A percentile compares a stretch with the other conserved stretches of the same genome.
phyloP scores from a whole-genome alignment of 35 echinoderm and acorn worm genomes.

The Eucidaris tribuloides region DNA sequence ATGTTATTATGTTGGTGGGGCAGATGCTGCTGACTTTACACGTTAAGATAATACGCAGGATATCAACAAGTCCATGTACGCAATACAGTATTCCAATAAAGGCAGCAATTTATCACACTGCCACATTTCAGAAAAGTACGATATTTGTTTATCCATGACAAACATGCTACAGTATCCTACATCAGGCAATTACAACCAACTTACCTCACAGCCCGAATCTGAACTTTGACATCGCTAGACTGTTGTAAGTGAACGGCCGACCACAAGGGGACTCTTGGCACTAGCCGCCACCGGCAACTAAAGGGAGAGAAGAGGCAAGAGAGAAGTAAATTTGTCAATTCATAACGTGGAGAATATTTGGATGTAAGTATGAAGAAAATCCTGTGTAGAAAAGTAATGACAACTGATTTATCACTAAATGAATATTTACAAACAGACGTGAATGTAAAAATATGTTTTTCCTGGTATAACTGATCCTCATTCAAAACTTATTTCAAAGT shows the following conservation, averaged over 20 bases:
- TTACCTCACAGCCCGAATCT: slow-evolving; percentile 72
- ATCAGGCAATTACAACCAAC: not conserved
- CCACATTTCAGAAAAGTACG: not conserved
- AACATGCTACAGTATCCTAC: no score
- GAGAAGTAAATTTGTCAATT: no score
- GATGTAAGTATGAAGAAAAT: not conserved
- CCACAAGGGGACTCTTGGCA: slow-evolving; percentile 59
- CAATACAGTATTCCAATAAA: not conserved
- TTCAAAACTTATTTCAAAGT: not conserved
- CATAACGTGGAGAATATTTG: not conserved
- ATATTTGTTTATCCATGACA: not conserved
- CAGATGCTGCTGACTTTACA: not conserved
- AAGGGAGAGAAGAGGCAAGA: slow-evolving; percentile 32
- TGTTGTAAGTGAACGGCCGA: slow-evolving; percentile 78
- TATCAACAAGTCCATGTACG: not conserved
- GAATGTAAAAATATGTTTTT: not conserved
- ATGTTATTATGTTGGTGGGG: not conserved
- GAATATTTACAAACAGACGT: not conserved
- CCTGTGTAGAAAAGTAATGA: not conserved
- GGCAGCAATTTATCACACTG: not conserved
- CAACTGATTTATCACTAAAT: not conserved
- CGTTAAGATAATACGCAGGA: not conserved
- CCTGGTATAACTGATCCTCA: not conserved
- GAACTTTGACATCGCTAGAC: slow-evolving; percentile 40
- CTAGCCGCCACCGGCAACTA: slow-evolving; percentile 82